A percentile compares a stretch with the other conserved stretches of the same genome.
phyloP scores from a whole-genome alignment of 1,140 invertebrate species.

The Cyphomyrmex costatus region DNA sequence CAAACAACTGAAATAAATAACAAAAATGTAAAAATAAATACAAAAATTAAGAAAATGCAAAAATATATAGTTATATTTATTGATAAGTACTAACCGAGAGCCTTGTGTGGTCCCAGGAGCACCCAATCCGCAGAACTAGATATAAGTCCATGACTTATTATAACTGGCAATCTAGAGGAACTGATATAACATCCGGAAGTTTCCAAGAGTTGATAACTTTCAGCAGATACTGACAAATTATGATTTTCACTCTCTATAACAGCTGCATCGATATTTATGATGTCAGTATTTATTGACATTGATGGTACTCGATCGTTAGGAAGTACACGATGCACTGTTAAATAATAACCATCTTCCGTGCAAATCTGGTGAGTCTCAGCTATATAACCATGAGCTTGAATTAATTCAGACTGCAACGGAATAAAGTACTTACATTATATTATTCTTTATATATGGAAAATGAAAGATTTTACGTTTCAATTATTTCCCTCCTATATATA shows the following conservation, averaged over 20 bases:
- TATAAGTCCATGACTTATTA: constrained; percentile 92
- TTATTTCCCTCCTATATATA: not conserved
- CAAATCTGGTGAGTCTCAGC: constrained; percentile 89
- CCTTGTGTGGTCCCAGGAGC: constrained; percentile 89
- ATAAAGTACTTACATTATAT: constrained; percentile 48
- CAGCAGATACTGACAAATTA: not conserved
- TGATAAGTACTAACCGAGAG: constrained; percentile 86
- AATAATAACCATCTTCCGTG: constrained; percentile 91
- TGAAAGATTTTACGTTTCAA: not conserved
- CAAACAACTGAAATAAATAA: constrained; percentile 12
- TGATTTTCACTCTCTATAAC: not conserved
- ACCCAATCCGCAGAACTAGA: constrained; percentile 93
- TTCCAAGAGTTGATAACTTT: not conserved
- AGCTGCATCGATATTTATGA: not conserved
- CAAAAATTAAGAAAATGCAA: constrained; percentile 16
- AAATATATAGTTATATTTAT: constrained; percentile 27
- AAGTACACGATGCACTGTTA: constrained; percentile 90
- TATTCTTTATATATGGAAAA: not conserved
- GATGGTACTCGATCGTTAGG: constrained; percentile 20
- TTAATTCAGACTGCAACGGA: constrained; percentile 87
- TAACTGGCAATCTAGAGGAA: constrained; percentile 86
- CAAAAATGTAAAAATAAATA: constrained; percentile 20
- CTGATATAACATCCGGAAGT: not conserved
- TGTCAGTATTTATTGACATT: constrained; percentile 13
- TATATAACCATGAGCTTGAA: constrained; percentile 88